Evolutionary conservation across 2,888 invertebrate species (phyloP).

Genomic region (Spilarctia lutea): DNA sequence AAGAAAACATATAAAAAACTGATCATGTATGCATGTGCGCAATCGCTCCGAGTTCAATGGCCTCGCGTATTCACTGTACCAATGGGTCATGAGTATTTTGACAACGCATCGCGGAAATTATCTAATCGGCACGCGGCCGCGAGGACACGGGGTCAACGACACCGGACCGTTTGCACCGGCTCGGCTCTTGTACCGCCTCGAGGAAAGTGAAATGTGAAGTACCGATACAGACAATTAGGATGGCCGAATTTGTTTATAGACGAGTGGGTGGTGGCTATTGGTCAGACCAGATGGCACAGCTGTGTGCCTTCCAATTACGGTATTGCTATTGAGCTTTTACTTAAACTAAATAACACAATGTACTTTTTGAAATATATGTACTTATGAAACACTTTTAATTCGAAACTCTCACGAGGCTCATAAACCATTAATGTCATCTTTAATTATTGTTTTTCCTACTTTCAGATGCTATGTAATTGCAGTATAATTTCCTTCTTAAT

Average conservation of each 20-base stretch:
- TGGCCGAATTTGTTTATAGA: conserved; percentile 71
- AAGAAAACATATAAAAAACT: conserved; percentile 48
- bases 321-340: conserved; percentile 27
- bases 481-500: not conserved
- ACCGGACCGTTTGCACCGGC: conserved; percentile 69
- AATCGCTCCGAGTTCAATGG: conserved; percentile 72
- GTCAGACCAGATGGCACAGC: conserved; percentile 31
- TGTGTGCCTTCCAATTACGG: conserved; percentile 42
- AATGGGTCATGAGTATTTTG: conserved; percentile 86
- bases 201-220: conserved; percentile 84
- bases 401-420: not conserved
- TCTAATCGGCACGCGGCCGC: conserved; percentile 85
- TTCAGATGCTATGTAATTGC: not conserved
- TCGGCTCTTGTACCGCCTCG: conserved; percentile 60
- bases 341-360: conserved; percentile 24
- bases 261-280: conserved; percentile 51
- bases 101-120: conserved; percentile 85
- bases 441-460: not conserved
- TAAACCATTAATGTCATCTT: not conserved
- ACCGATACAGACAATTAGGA: conserved; percentile 62
- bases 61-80: conserved; percentile 82
- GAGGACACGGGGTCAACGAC: conserved; percentile 82
- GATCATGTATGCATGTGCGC: conserved; percentile 70
- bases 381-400: conserved; percentile 17
- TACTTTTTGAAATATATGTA: conserved; percentile 15